These are phyloP conservation scores for Ophiodon elongatus DNA, from an alignment of 2,113 vertebrate genomes.

Conservation along the genomic window DNA sequence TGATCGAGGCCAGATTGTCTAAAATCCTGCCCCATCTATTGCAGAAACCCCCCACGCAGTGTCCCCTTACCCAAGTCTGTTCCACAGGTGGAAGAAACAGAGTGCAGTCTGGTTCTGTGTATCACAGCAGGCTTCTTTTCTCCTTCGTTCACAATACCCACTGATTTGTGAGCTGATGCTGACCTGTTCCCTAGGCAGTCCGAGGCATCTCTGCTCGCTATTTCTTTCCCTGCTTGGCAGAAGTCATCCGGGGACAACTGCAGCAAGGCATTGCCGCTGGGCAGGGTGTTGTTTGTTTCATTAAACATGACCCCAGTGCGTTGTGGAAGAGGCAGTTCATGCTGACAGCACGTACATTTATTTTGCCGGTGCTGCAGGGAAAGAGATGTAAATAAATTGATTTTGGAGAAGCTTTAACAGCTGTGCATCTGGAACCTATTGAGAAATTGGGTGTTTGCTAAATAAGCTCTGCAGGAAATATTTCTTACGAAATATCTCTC, in stretches of 20 bases:
- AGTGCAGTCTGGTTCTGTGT: constrained; percentile 29
- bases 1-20: constrained; percentile 13
- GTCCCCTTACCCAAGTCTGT: constrained; percentile 14
- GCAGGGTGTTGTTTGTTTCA: constrained; percentile 52
- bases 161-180: constrained; percentile 60
- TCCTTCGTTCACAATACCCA: constrained; percentile 36
- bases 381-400: constrained; percentile 59
- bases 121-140: constrained; percentile 48
- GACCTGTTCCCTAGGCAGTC: constrained; percentile 31
- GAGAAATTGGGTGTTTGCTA: constrained; percentile 52
- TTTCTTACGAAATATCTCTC: constrained; percentile 47
- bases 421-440: constrained; percentile 56
- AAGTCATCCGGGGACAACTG: constrained; percentile 65
- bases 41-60: constrained; percentile 6
- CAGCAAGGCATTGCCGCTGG: constrained; percentile 26
- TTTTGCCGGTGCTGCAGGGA: constrained; percentile 39
- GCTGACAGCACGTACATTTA: constrained; percentile 42
- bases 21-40: not conserved
- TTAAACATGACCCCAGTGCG: constrained; percentile 65
- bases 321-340: constrained; percentile 25
- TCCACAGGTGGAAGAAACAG: constrained; percentile 44
- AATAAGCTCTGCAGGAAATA: constrained; percentile 62
- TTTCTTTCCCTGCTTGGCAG: constrained; percentile 44
- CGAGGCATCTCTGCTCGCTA: constrained; percentile 25
- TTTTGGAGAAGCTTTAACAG: constrained; percentile 52